Base-by-base conservation (phyloP, 2,888 invertebrate genomes). In the Noctua pronuba region DNA sequence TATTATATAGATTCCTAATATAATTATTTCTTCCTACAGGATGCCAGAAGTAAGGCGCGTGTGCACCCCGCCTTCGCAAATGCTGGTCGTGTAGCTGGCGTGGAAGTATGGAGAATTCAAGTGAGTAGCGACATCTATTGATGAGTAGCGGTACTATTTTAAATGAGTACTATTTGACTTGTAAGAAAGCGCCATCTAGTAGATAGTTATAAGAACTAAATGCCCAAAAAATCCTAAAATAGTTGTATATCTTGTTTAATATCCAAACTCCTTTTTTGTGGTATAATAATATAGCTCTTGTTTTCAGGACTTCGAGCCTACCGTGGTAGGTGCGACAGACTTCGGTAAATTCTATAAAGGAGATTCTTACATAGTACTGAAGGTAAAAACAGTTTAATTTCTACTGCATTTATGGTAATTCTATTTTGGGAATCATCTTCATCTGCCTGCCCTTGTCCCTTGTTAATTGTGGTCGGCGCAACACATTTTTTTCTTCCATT, bases 261-360 rank as follows among this genome's bases (percentile, higher is more conserved):
- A 73, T 6, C 8, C 0, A 1, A n/a, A n/a, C n/a, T 44, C 1
- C 8, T 41, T 18, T 11, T 41, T 41, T 65, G 11, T 24, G 0
- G 7, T 31, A 7, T 4, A 41, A 10, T 1, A 16, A 21, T 24
- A 38, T 7, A 28, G 8, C 21, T n/a, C 28, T 28, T 44, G 0
- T 44, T 80, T 44, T 11, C 97, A 98, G 98, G 97, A 98, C 89
- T 99, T 99, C 91, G 98, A 98, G 87, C 98, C 99, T 5, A 98
- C 98, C 0, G 96, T 97, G 0, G 98, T 98, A 71, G 97, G 98
- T 0, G 97, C 97, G 80, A 97, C 96, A 67, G 98, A 98, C 86
- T 97, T 97, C 92, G 99, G 99, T 5, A 98, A 98, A 94, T 99
- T 99, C 95, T 98, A 97, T 93, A 98, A 98, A 75, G 99, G 99